phyloP scores from a whole-genome alignment of 2,113 vertebrate species.

The Hippocampus zosterae region DNA sequence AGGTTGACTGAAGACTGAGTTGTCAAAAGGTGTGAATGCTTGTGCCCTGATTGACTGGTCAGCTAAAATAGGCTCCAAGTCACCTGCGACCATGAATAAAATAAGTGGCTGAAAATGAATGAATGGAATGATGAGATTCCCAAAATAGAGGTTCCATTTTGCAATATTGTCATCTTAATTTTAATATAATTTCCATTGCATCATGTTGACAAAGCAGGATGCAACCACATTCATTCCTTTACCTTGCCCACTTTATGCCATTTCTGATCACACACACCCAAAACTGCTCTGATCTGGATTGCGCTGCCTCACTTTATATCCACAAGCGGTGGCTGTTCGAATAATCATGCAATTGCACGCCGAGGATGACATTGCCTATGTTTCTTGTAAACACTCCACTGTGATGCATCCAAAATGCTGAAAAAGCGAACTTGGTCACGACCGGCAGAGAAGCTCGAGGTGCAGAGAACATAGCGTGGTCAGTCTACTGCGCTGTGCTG shows the following conservation, averaged over 20 bases:
- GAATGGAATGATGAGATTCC: neutral
- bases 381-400: neutral
- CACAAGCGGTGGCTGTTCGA: constrained; percentile 30
- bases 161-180: neutral
- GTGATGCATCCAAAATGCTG: neutral
- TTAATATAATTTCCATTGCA: neutral
- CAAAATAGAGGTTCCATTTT: neutral
- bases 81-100: neutral
- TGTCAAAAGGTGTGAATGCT: neutral
- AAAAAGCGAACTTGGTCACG: constrained; percentile 10
- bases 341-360: constrained; percentile 26
- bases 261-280: constrained; percentile 32
- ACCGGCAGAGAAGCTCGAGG: constrained; percentile 12
- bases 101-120: neutral
- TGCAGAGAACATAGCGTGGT: neutral
- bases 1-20: neutral
- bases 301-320: constrained; percentile 60
- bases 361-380: constrained; percentile 22
- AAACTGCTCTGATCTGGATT: constrained; percentile 71
- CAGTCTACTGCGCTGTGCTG: constrained; percentile 36
- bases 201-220: neutral
- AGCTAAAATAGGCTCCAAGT: neutral
- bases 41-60: neutral
- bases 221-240: neutral
- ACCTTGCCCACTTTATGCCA: constrained; percentile 13